Evolutionary conservation across 2,113 vertebrate species (phyloP).

Genomic region (Halcyon senegalensis): DNA sequence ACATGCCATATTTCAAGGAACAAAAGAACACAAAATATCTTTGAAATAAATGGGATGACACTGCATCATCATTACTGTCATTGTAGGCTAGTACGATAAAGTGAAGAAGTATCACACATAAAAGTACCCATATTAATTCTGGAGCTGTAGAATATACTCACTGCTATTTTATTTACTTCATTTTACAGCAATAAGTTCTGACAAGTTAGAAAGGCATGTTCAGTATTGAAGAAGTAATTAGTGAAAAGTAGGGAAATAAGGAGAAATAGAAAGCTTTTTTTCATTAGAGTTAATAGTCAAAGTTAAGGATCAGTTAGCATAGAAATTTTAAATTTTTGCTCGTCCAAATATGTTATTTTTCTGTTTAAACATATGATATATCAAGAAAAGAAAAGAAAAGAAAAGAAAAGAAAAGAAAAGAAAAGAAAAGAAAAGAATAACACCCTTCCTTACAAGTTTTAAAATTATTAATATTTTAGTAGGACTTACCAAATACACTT

Average conservation of each 20-base stretch:
- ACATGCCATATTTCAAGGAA: not conserved
- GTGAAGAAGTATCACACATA: not conserved
- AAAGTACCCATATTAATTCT: not conserved
- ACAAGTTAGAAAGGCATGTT: not conserved
- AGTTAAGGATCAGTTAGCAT: not conserved
- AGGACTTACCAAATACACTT: not conserved
- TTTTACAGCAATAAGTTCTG: not conserved
- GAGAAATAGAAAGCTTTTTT: not conserved
- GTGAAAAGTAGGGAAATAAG: not conserved
- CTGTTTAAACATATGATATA: not conserved
- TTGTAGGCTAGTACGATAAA: not conserved
- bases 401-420: too few species aligned
- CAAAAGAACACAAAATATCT: not conserved
- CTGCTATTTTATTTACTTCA: not conserved
- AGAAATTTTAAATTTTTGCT: not conserved
- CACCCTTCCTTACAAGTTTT: fast-evolving
- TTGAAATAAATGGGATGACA: not conserved
- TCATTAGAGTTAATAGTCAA: not conserved
- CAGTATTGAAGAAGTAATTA: not conserved
- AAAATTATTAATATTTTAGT: not conserved
- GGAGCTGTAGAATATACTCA: not conserved
- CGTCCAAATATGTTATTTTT: not conserved
- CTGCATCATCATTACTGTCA: not conserved
- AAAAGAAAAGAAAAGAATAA: too few species aligned
- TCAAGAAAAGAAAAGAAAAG: not conserved